phyloP scores from a whole-genome alignment of 1,140 invertebrate genomes.

The Megalopta genalis region DNA sequence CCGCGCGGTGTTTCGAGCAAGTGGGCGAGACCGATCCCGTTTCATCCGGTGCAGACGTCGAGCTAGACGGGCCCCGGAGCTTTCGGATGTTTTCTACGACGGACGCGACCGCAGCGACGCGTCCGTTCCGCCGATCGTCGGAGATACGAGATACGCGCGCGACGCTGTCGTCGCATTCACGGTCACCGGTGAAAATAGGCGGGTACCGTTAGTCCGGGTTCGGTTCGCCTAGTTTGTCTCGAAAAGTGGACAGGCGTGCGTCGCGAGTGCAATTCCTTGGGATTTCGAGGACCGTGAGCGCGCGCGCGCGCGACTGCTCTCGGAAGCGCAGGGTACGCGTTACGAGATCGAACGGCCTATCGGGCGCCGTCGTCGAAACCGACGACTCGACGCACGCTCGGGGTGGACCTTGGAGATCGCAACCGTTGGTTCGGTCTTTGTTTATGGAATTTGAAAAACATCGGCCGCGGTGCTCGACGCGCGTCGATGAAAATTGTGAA shows the following conservation, averaged over 20 bases:
- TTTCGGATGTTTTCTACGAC: neutral
- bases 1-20: neutral
- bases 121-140: neutral
- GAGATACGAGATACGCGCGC: conserved; percentile 18
- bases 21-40: neutral
- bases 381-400: too few species aligned
- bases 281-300: neutral
- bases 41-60: neutral
- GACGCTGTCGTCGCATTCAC: conserved; percentile 23
- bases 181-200: conserved; percentile 39
- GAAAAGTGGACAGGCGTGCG: conserved; percentile 37
- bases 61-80: neutral
- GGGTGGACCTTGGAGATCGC: neutral
- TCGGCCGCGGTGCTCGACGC: neutral
- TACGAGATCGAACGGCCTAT: neutral
- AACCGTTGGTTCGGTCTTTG: neutral
- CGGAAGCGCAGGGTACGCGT: neutral
- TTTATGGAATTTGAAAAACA: neutral
- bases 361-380: neutral
- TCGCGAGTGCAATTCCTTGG: conserved; percentile 29
- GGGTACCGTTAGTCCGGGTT: conserved; percentile 46
- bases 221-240: conserved; percentile 47
- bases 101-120: neutral
- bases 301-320: neutral
- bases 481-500: conserved; percentile 6